Evolutionary conservation across 2,113 vertebrate species (phyloP), one percentile per base, ranked within the genome.

Genomic region (Pterocles burchelli): DNA sequence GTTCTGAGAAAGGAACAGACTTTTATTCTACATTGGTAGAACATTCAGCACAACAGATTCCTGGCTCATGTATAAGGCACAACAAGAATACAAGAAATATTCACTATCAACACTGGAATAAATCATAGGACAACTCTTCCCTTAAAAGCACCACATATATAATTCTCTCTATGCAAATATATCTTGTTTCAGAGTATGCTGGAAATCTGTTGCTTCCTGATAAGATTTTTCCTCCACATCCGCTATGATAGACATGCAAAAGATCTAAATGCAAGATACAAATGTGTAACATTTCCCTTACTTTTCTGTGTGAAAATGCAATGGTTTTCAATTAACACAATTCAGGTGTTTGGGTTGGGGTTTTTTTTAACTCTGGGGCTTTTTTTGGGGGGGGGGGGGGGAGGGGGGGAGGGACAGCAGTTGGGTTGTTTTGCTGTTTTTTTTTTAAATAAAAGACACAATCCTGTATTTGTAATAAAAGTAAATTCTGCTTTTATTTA

Each of bases 211-310:
- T 34, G 38, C 28, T 43, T 71, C n/a, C 45, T 38, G 24, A 9
- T 8, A 21, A 93, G 4, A 19, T 36, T 22, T 15, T 61, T 70
- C 31, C 31, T 45, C 29, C 7, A 5, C 1, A 13, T 7, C 12
- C 5, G 28, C 22, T 52, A 29, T 20, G 34, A n/a, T 52, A 49
- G 41, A 17, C 6, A 3, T 10, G 4, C 9, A 59, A 31, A 72
- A 51, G 8, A n/a, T 24, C 4, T 26, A 59, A 6, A 73, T 2
- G 41, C 0, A 0, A 68, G 7, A 80, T 2, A 45, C 0, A 57
- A 31, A 54, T 68, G 57, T 20, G 13, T 51, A 59, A 26, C 4
- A 67, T 43, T 63, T 54, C 29, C 13, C 21, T 31, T 36, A 29
- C 10, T 85, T 92, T 54, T 52, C 49, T 65, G 13, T 36, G 72